Evolutionary conservation across 2,888 invertebrate species (phyloP), one percentile per base, ranked within the genome.

Genomic region (Sminthurides aquaticus): DNA sequence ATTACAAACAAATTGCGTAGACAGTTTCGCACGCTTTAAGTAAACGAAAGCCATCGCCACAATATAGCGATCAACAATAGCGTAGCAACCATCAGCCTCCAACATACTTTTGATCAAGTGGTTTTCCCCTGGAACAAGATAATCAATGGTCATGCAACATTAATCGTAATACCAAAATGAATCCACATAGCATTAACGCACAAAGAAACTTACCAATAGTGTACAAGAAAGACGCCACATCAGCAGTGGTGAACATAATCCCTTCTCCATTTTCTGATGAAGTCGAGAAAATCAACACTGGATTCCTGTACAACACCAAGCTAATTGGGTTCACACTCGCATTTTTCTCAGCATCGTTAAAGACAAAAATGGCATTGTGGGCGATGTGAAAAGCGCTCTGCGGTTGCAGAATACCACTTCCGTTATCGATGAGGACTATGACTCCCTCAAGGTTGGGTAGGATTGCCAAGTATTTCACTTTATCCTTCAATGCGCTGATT

Each of bases 11-110:
- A 28, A 52, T 27, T 60, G 52, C 11, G 49, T 29, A 15, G 56
- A 55, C n/a, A 56, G 5, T 3, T 25, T 18, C 11, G 63, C 58
- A 26, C 64, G 26, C 49, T 58, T 58, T 34, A 64, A 26, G 34
- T 64, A 64, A 52, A 64, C 58, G 25, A 64, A 64, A n/a, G 64
- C 64, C 64, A 59, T 58, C 2, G 64, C 64, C n/a, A 57, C 26
- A 25, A 52, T 49, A 34, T 58, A 64, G 15, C 64, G 64, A 54
- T 64, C 64, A n/a, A 64, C 29, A 3, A 64, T 26, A 29, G 25
- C 54, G 28, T 58, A 64, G 24, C 64, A 64, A 15, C 58, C 64
- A 54, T 64, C 64, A 8, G 28, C 52, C 20, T 64, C 52, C 3
- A 64, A 26, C 52, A 64, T 64, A 27, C 52, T 58, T 28, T 49